Percentiles rank a stretch among this genome's conserved stretches.
Conservation (phyloP, 2,113 vertebrate genomes). For the Cinclus cinclus region DNA sequence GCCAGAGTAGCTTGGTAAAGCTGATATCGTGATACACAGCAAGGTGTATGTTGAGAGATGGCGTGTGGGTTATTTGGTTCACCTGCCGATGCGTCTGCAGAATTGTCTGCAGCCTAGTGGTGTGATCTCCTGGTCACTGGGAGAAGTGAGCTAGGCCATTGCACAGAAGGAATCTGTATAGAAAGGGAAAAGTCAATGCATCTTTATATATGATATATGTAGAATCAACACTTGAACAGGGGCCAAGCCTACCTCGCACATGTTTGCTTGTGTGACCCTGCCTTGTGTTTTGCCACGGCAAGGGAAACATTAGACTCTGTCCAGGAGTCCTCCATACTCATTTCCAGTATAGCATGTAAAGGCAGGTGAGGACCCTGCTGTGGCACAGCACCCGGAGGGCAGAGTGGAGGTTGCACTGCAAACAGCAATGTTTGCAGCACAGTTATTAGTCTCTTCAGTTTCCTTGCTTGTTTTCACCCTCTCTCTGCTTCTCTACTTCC, state of each 20-base stretch:
- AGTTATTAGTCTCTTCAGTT: not conserved
- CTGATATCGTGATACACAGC: not conserved
- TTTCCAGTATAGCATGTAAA: not conserved
- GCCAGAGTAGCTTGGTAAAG: not conserved
- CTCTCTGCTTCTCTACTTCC: not conserved
- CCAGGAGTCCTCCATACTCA: not conserved
- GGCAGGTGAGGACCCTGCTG: not conserved
- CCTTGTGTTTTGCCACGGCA: not conserved
- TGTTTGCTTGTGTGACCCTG: not conserved
- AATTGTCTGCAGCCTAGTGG: not conserved
- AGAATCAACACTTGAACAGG: not conserved
- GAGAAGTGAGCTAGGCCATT: not conserved
- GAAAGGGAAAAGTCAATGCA: not conserved
- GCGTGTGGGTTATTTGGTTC: not conserved
- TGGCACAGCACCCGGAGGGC: not conserved
- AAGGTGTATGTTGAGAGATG: not conserved
- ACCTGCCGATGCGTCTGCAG: rapidly evolving
- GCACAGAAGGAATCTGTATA: not conserved
- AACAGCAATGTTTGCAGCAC: not conserved
- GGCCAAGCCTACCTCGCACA: not conserved
- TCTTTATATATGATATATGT: not conserved
- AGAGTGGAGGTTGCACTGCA: not conserved
- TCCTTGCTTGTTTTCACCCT: not conserved
- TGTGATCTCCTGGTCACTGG: not conserved
- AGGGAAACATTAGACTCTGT: not conserved